Conservation (phyloP, 2,797 vertebrate genomes). For the Lepilemur ruficaudatus region DNA sequence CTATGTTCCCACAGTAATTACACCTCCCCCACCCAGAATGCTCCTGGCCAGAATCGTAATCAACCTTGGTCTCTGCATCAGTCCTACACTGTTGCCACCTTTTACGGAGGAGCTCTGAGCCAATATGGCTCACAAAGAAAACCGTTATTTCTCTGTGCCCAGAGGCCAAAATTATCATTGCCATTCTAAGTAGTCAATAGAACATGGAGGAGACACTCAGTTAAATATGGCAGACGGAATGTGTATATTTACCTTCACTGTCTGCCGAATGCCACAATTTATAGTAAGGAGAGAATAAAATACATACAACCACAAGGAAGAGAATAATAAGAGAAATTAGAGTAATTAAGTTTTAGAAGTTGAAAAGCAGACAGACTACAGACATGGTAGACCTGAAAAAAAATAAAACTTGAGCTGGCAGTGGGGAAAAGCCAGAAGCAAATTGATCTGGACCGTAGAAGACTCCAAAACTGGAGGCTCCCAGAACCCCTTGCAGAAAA, state of each 20-base stretch:
- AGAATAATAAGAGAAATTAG: neutral
- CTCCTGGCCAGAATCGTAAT: neutral
- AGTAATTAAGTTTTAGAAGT: neutral
- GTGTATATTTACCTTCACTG: neutral
- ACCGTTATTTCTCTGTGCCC: neutral
- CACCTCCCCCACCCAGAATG: neutral
- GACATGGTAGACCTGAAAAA: neutral
- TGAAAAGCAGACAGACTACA: neutral
- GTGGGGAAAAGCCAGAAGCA: neutral
- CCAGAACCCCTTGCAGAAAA: neutral
- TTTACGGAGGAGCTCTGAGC: neutral
- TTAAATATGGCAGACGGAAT: neutral
- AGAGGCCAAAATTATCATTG: neutral
- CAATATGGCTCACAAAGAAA: neutral
- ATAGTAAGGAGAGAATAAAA: constrained; percentile 12
- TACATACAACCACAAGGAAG: neutral
- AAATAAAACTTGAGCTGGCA: neutral
- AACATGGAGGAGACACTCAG: neutral
- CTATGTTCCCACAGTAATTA: constrained; percentile 2
- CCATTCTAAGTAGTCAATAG: constrained; percentile 17
- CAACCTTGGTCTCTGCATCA: neutral
- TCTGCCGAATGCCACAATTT: neutral
- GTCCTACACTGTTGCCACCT: neutral
- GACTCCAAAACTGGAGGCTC: neutral
- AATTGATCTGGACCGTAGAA: neutral